phyloP scores from a whole-genome alignment of 2,888 invertebrate genomes.

The Dromius quadrimaculatus region DNA sequence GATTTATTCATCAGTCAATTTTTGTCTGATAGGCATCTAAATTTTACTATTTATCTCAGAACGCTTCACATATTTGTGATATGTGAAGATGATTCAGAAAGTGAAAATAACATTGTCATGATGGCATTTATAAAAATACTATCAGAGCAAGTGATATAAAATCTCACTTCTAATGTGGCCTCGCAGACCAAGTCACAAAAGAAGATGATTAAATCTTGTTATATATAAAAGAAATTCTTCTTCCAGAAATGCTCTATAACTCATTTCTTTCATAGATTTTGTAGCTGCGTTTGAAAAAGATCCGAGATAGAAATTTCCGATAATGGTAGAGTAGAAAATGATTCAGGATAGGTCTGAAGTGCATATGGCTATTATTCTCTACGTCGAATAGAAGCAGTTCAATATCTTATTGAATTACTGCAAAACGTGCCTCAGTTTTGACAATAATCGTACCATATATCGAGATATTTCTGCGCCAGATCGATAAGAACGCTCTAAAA shows the following conservation, averaged over 20 bases:
- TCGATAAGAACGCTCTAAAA: conserved; percentile 22
- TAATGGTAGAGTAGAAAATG: conserved; percentile 9
- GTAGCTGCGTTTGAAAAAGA: not conserved
- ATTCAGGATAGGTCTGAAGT: conserved; percentile 11
- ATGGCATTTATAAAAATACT: no score
- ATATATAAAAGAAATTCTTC: not conserved
- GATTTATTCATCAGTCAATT: no score
- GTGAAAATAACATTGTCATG: no score
- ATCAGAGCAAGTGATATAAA: no score
- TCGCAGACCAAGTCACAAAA: no score
- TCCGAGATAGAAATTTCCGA: not conserved
- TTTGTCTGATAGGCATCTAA: no score
- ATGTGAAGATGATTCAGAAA: no score
- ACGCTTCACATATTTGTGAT: no score
- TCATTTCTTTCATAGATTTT: not conserved
- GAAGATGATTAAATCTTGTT: not conserved
- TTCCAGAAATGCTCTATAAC: not conserved
- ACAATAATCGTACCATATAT: conserved; percentile 40
- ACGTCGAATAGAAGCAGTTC: conserved; percentile 21
- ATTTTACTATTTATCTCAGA: no score
- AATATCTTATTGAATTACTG: conserved; percentile 49
- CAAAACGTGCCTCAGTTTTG: conserved; percentile 41
- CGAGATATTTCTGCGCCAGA: conserved; percentile 40
- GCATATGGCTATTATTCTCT: conserved; percentile 38
- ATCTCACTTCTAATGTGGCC: no score